Percentiles rank a stretch among this genome's conserved stretches.
phyloP scores from a whole-genome alignment of 2,797 vertebrate species.

The Hypotaenidia okinawae region DNA sequence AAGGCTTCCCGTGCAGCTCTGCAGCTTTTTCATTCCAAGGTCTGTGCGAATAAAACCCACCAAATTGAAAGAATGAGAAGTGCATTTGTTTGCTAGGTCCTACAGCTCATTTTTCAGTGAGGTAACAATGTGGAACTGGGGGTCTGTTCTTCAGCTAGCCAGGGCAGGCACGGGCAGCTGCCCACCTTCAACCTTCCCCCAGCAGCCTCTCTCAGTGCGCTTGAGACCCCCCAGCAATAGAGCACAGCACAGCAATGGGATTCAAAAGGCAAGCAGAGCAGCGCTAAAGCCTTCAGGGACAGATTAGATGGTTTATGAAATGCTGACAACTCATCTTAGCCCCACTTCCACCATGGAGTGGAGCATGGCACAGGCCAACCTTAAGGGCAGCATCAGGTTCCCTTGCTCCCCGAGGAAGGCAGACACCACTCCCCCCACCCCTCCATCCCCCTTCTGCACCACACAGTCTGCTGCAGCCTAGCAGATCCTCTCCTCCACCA shows the following conservation, averaged over 20 bases:
- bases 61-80: background rate
- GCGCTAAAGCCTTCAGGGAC: background rate
- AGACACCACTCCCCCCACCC: too few species aligned
- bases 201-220: background rate
- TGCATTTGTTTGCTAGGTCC: background rate
- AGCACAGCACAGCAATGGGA: background rate
- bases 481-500: background rate
- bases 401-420: fast-evolving
- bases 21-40: background rate
- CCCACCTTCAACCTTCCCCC: too few species aligned
- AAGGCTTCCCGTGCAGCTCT: background rate
- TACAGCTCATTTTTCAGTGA: background rate
- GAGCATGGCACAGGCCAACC: background rate
- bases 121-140: background rate
- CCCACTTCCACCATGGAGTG: background rate
- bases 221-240: fast-evolving
- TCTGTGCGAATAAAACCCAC: background rate
- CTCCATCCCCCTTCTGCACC: too few species aligned
- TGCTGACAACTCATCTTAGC: background rate
- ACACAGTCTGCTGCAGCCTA: background rate
- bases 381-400: fast-evolving
- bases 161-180: too few species aligned
- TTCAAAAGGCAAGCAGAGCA: background rate
- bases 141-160: background rate
- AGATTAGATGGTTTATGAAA: fast-evolving